Evolutionary conservation across 37 sponge, comb jelly and placozoan species (phyloP), one percentile per base, ranked within the genome.

Genomic region (Axinella damicornis): DNA sequence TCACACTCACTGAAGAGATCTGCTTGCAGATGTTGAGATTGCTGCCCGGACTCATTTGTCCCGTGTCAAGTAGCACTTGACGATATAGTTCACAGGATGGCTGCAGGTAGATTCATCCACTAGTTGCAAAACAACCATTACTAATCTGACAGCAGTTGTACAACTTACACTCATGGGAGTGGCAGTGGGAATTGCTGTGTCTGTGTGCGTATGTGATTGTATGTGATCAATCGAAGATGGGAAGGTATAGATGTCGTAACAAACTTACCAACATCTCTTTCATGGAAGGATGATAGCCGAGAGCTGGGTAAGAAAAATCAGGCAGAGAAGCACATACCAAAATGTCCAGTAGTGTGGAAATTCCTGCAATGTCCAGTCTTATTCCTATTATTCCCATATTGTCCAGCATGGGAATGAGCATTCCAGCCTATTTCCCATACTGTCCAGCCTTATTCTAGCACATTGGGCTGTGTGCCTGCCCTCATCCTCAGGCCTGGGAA

Each of bases 41-140:
- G 73, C 20, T 53, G 2, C 15, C 17, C 31, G 13, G 58, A 2
- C 19, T 24, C 12, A 19, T 0, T n/a, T 36, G 40, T 61, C 78
- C 65, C 4, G 63, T 61, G 40, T 38, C 30, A 33, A 37, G 46
- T 64, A 34, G 31, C n/a, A 77, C 59, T 40, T 77, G 60, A 60
- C 1, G 40, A 64, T 63, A 77, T 18, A 63, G 53, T 24, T 74
- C 75, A 74, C 75, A 74, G 0, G 57, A 57, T 5, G 75, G 57
- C 75, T 74, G 28, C 32, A 67, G 62, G 13, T 67, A 67, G 62
- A 18, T 19, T 15, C 15, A 18, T 56, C 17, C 18, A 18, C 57
- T 19, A 18, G 15, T 19, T 56, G 18, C 18, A 56, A 46, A 9
- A 61, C 5, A 6, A 61, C 2, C 62, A 61, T 14, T 46, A 9